Evolutionary conservation across 2,797 vertebrate genomes (phyloP), one percentile per base, ranked within the genome.

Genomic region (Eulemur rubriventer): DNA sequence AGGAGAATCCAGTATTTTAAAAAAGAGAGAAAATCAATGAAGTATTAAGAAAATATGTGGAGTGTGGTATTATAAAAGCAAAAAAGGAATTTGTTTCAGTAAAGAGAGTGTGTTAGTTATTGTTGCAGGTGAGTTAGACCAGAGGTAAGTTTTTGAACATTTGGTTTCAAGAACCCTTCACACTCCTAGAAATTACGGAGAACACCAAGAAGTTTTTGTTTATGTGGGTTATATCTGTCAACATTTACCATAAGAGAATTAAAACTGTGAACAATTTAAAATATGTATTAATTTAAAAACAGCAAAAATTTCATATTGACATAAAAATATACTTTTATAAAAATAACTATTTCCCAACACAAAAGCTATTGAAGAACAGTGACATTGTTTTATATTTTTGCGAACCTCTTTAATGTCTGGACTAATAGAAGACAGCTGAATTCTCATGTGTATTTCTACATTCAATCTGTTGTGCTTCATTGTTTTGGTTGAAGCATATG

Each of bases 401-500:
- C 30, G 72, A 79, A 86, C 78, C 24, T 89, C 30, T 91, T 80
- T 76, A 82, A 76, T n/a, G 7, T 83, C n/a, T 95, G 18, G 1
- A 35, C 89, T 89, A 80, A 86, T 46, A 57, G 14, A 91, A 89
- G 48, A 82, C 5, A 69, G 33, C 30, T 90, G 57, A 3, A 81
- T 67, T 84, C 59, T 90, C 8, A 2, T 76, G 43, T 85, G 35
- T 92, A 33, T 65, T 96, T 91, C 30, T 88, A 20, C 55, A 70
- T 79, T 73, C 67, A 81, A 26, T 89, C 80, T 92, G 61, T 79
- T 92, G 16, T 76, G 24, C 38, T 91, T 10, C 33, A 5, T 67
- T 89, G 38, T 89, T 96, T 89, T 57, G n/a, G 9, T 55, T 94
- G 70, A 83, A 85, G 17, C 41, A 43, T 65, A 87, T 46, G 72